Evolutionary conservation across 2,888 invertebrate species (phyloP), one percentile per base, ranked within the genome.

Genomic region (Drosophila nr. perissopoda): DNA sequence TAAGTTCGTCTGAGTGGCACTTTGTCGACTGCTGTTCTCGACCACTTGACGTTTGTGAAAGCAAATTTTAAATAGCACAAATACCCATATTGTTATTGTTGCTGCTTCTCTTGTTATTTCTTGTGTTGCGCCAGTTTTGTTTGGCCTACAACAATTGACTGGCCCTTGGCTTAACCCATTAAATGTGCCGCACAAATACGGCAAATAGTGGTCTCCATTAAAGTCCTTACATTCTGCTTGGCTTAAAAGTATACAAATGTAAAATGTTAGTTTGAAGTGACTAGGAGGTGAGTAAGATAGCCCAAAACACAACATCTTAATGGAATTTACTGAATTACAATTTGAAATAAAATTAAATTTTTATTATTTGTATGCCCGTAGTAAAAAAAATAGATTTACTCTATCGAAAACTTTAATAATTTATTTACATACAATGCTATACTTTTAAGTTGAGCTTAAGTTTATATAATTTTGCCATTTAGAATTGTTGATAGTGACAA

Each of bases 1-100:
- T 89, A 83, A 82, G 72, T 73, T 84, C 63, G 64, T n/a, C 71
- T 69, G 87, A 87, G 83, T 89, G 76, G 68, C 89, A 85, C 89
- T 88, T 72, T 73, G 82, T 71, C 68, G 72, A 60, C 80, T 79
- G 83, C 83, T 82, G 66, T 72, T 85, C 62, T 83, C 77, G 78
- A 69, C 89, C 89, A 89, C 85, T 85, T 80, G 83, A 90, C 72
- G 78, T 83, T 83, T 82, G 73, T 75, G 66, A 83, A 76, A 81
- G 85, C 69, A 75, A 84, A 87, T 79, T 85, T 89, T 82, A 84
- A 82, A 87, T 76, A 82, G 82, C 82, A 76, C 76, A 90, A 90
- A 86, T 89, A 76, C 90, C 74, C 69, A 71, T 68, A 69, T 67
- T 84, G 69, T 70, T 70, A 69, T 71, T 76, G 76, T 69, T 83